Conservation (phyloP, 2,888 invertebrate genomes). For the Lymantria dispar region DNA sequence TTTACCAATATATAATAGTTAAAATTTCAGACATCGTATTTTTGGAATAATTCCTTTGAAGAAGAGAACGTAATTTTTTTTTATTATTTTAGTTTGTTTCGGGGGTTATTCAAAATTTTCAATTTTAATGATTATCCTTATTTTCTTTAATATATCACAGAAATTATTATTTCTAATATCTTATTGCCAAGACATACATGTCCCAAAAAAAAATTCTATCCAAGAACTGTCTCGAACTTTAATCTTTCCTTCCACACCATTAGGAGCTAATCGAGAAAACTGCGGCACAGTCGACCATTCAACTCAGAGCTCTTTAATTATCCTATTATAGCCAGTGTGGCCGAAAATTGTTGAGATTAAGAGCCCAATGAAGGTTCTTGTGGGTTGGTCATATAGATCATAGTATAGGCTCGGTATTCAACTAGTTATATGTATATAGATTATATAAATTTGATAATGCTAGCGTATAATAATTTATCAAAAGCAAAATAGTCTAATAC, state of each 20-base stretch:
- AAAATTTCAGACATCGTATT: too few relatives aligned
- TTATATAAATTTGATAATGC: too few relatives aligned
- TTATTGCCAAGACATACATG: slow-evolving; percentile 17
- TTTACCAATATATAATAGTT: too few relatives aligned
- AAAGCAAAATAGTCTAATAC: too few relatives aligned
- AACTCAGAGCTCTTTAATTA: slow-evolving; percentile 45
- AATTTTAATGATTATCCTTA: background rate
- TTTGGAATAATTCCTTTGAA: too few relatives aligned
- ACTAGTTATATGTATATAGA: too few relatives aligned
- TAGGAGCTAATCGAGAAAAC: slow-evolving; percentile 60
- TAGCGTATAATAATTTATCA: too few relatives aligned
- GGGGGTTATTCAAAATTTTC: too few relatives aligned
- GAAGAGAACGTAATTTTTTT: too few relatives aligned
- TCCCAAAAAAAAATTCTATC: slow-evolving; percentile 24
- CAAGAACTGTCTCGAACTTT: slow-evolving; percentile 45
- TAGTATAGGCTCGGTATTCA: slow-evolving; percentile 36
- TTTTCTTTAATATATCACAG: background rate
- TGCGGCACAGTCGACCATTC: slow-evolving; percentile 41
- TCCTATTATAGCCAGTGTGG: slow-evolving; percentile 13
- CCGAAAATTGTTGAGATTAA: slow-evolving; percentile 26
- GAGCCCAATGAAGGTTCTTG: slow-evolving; percentile 25
- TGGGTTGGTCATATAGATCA: slow-evolving; percentile 27
- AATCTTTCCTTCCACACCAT: slow-evolving; percentile 61
- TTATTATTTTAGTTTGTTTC: too few relatives aligned
- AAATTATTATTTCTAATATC: slow-evolving; percentile 2